Conservation (phyloP, 2,888 invertebrate species). For the Folsomia manolachei region DNA sequence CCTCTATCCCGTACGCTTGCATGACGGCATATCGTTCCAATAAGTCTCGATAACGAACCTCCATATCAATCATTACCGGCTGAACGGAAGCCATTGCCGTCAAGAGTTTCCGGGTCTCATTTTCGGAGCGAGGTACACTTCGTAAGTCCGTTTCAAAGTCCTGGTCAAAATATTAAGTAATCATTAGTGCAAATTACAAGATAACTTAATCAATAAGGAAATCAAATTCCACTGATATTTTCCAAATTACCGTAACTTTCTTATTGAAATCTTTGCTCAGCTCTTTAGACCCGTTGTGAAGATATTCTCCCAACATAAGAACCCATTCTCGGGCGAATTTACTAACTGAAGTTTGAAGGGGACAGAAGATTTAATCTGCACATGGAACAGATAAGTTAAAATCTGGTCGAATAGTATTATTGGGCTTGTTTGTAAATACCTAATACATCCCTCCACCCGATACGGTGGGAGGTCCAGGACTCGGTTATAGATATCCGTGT, state of each 20-base stretch:
- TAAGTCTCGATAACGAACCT: slow-evolving; percentile 68
- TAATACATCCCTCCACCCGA: slow-evolving; percentile 66
- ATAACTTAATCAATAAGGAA: no score
- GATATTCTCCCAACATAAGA: slow-evolving; percentile 66
- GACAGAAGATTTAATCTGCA: slow-evolving; percentile 65
- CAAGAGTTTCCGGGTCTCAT: slow-evolving; percentile 80
- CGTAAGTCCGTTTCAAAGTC: slow-evolving; percentile 66
- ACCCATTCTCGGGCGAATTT: slow-evolving; percentile 79
- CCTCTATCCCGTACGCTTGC: slow-evolving; percentile 67
- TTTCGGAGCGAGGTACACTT: slow-evolving; percentile 72
- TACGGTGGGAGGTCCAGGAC: slow-evolving; percentile 62
- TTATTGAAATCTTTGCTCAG: slow-evolving; percentile 66
- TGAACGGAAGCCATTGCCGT: slow-evolving; percentile 74
- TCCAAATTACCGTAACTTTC: background rate
- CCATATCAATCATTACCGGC: slow-evolving; percentile 71
- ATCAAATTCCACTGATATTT: no score
- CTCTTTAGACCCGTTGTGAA: slow-evolving; percentile 65
- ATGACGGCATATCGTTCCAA: slow-evolving; percentile 76
- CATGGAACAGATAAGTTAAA: slow-evolving; percentile 48
- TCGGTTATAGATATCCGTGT: slow-evolving; percentile 70
- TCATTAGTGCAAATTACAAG: no score
- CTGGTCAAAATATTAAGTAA: no score
- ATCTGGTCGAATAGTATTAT: background rate
- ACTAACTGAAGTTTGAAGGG: slow-evolving; percentile 67
- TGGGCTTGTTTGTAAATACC: slow-evolving; percentile 34